These are phyloP conservation scores for Microtus montanus DNA, from an alignment of 2,113 vertebrate species.

Conservation along the genomic window DNA sequence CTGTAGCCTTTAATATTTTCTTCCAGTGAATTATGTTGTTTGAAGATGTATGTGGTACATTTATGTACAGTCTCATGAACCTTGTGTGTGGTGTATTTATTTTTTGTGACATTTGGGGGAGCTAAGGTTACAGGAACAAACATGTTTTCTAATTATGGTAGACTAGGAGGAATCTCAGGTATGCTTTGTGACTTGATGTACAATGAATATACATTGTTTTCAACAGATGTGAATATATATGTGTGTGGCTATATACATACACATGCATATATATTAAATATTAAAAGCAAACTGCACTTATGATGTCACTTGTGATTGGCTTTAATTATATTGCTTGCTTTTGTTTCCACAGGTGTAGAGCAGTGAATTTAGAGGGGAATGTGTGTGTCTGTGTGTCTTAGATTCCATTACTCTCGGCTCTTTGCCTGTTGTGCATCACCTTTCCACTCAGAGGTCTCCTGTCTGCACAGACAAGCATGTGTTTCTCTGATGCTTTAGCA, in stretches of 20 bases:
- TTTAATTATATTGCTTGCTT: conserved; percentile 57
- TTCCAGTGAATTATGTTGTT: neutral
- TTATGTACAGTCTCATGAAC: conserved; percentile 39
- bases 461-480: neutral
- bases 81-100: neutral
- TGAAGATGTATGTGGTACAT: neutral
- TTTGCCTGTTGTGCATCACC: neutral
- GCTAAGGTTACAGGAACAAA: neutral
- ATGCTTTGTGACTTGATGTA: neutral
- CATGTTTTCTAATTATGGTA: neutral
- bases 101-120: conserved; percentile 3
- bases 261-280: neutral
- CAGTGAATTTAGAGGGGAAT: neutral
- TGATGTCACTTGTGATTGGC: conserved; percentile 23
- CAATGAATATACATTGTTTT: conserved; percentile 30
- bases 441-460: neutral
- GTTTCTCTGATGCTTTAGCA: conserved; percentile 40
- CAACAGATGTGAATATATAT: neutral
- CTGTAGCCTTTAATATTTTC: neutral
- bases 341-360: neutral
- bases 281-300: neutral
- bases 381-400: neutral
- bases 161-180: neutral
- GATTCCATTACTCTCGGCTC: neutral
- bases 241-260: neutral